Evolutionary conservation across 2,888 invertebrate genomes (phyloP).

Genomic region (Callosobruchus maculatus): DNA sequence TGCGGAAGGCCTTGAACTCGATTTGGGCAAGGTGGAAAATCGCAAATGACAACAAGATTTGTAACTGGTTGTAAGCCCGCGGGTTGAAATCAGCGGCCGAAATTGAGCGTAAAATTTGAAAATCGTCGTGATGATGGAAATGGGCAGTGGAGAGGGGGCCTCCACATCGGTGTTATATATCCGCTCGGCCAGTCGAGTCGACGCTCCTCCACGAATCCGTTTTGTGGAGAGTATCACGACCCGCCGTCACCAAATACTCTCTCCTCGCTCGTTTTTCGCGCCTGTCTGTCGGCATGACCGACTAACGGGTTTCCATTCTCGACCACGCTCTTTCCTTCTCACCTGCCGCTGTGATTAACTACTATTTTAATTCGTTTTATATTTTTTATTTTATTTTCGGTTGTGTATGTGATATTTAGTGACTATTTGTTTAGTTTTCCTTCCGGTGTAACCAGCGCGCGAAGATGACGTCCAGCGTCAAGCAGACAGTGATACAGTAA

Average conservation of each 20-base stretch:
- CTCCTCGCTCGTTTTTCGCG: not conserved
- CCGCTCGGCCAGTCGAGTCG: not conserved
- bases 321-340: slow-evolving; percentile 14
- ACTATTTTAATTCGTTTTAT: not conserved
- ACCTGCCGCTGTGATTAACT: not conserved
- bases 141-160: slow-evolving; percentile 9
- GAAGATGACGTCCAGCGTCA: slow-evolving; percentile 53
- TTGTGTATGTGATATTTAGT: not conserved
- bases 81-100: slow-evolving; percentile 4
- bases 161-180: not conserved
- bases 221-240: not conserved
- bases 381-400: not conserved
- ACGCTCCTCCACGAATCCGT: not conserved
- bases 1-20: too few species aligned
- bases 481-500: slow-evolving; percentile 56
- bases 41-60: too few species aligned
- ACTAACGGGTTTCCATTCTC: slow-evolving; percentile 10
- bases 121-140: slow-evolving; percentile 24
- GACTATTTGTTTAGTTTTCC: not conserved
- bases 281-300: not conserved
- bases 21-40: too few species aligned
- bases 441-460: not conserved
- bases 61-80: too few species aligned
- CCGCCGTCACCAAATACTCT: not conserved
- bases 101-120: slow-evolving; percentile 23